Evolutionary conservation across 1,140 invertebrate species (phyloP).

Genomic region (Aphis gossypii): DNA sequence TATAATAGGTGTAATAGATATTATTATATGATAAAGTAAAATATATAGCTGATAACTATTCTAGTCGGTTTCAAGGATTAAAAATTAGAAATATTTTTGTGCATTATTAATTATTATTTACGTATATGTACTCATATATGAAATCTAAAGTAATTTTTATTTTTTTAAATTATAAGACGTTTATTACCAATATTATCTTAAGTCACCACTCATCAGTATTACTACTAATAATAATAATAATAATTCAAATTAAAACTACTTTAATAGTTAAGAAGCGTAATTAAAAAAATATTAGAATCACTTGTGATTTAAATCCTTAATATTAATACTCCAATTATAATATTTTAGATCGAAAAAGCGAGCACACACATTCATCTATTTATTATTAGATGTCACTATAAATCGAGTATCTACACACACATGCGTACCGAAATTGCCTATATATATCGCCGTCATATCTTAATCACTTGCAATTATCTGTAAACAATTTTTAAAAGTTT

Average conservation of each 20-base stretch:
- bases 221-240: neutral
- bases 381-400: neutral
- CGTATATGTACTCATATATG: no score
- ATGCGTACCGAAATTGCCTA: slow-evolving; percentile 49
- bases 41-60: neutral
- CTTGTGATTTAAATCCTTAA: neutral
- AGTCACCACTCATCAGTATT: neutral
- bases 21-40: no score
- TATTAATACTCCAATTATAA: neutral
- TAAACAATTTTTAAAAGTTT: neutral
- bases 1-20: no score
- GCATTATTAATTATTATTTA: no score
- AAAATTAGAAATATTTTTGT: no score
- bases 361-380: neutral
- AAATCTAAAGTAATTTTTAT: no score
- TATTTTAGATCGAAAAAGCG: neutral
- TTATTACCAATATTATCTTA: neutral
- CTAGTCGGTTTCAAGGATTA: neutral
- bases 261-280: neutral
- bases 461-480: neutral
- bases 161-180: no score
- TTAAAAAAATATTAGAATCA: neutral
- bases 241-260: neutral
- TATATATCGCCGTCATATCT: neutral
- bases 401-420: neutral